Evolutionary conservation across 2,888 invertebrate genomes (phyloP), one percentile per base, ranked within the genome.

Genomic region (Crioceris asparagi): DNA sequence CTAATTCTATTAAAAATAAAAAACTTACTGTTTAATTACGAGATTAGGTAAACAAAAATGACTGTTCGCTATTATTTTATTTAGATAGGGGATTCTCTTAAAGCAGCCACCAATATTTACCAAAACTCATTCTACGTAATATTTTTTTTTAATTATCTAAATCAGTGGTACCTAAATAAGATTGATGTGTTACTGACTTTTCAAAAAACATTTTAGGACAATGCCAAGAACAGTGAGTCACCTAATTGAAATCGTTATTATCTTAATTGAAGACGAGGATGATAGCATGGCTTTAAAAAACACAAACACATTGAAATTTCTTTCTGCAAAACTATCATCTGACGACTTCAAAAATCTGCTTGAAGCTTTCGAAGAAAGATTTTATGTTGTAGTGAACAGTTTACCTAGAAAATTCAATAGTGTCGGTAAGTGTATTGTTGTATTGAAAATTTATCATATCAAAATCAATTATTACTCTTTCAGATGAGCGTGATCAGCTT

Each of bases 381-480:
- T 75, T 59, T 71, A 73, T 48, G 60, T 58, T 39, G 65, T 71
- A 12, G 58, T 84, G 1, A 71, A 66, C 10, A 69, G 68, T 46
- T 54, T 84, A 49, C 84, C 85, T 0, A 68, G 79, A 44, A 69
- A 80, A 42, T 68, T 82, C 48, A 77, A 77, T 51, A 71, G 74
- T 54, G 64, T 74, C 40, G 74, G 75, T 75, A 53, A 51, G 40
- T 31, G 38, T 32, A 29, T 29, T 17, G 18, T 33, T 16, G 16
- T 33, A 11, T 11, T 23, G 7, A 2, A 21, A n/a, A 11, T 33
- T 35, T 10, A 25, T n/a, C n/a, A n/a, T 8, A 18, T n/a, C 5
- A 35, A 17, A 18, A n/a, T 17, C 17, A 19, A 8, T 12, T 31
- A 14, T n/a, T 3, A 17, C n/a, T 12, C 29, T 54, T 53, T 4